These are phyloP conservation scores for Staurois parvus DNA, from an alignment of 2,797 vertebrate species.

Conservation along the genomic window DNA sequence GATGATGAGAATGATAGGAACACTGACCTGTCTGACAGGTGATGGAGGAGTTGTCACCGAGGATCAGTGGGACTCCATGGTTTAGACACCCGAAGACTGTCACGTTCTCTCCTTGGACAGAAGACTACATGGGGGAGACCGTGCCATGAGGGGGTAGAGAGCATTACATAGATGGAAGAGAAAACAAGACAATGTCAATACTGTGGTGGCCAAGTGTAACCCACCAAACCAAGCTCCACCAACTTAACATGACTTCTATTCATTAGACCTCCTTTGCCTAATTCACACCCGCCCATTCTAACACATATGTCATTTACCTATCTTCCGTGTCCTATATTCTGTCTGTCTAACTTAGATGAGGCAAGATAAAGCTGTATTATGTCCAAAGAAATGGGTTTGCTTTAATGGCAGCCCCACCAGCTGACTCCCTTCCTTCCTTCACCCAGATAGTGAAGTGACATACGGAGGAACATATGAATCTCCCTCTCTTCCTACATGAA, in stretches of 20 bases:
- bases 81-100: slow-evolving; percentile 95
- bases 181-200: not conserved
- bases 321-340: no score
- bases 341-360: no score
- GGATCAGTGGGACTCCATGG: slow-evolving; percentile 90
- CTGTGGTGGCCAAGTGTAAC: not conserved
- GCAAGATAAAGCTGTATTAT: no score
- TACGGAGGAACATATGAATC: no score
- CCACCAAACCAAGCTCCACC: not conserved
- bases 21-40: slow-evolving; percentile 90
- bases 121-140: slow-evolving; percentile 74
- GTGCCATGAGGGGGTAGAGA: not conserved
- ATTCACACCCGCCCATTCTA: not conserved
- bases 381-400: no score
- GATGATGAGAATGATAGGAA: no score
- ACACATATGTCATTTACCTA: no score
- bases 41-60: slow-evolving; percentile 82
- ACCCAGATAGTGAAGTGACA: no score
- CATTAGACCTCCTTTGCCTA: not conserved
- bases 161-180: not conserved
- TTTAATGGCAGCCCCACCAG: no score
- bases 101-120: slow-evolving; percentile 86
- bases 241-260: not conserved
- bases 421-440: no score
- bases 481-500: no score